Base-by-base conservation (phyloP, 2,113 vertebrate species). In the Lasiurus cinereus region DNA sequence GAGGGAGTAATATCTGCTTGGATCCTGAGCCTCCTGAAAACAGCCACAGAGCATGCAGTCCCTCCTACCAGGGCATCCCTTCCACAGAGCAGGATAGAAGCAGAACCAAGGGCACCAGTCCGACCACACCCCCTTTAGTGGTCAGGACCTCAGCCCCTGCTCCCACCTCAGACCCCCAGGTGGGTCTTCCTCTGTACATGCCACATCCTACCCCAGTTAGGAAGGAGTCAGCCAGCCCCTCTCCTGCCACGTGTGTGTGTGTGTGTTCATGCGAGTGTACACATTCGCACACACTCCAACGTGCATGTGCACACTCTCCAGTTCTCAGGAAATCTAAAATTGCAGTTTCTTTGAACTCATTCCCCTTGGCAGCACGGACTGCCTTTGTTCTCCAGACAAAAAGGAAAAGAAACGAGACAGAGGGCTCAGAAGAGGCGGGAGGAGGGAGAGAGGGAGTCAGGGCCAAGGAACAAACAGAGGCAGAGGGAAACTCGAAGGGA, bases 341-440 rank as follows among this genome's bases (percentile, higher is more conserved):
- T 97, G 97, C 94, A 52, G 88, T 93, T 95, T 93, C 95, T 97
- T 97, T 96, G 97, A 97, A 96, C 96, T 95, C 94, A 59, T 96
- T 97, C 95, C 97, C 94, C 90, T 95, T 97, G 96, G 97, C 95
- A 96, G 92, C 69, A 13, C 0, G 33, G 88, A 90, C 88, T 1
- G 94, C 95, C 97, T 97, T 97, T 97, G 96, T 97, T 97, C 95
- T 97, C 95, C 95, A 95, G 95, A 97, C 96, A 95, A 96, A 95
- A 96, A 96, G 89, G 82, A 90, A 96, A 94, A 94, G 83, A 91
- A 93, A 94, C 8, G 83, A 91, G 91, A 96, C 62, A 64, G 93
- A 92, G 97, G 73, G 91, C 80, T 97, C 88, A 95, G 93, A 87
- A 93, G 80, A 97, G 95, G 96, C 78, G 62, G 91, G 89, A 95